A percentile compares a stretch with the other conserved stretches of the same genome.
Conservation (phyloP, 1,140 invertebrate genomes). For the Heliconius melpomene region DNA sequence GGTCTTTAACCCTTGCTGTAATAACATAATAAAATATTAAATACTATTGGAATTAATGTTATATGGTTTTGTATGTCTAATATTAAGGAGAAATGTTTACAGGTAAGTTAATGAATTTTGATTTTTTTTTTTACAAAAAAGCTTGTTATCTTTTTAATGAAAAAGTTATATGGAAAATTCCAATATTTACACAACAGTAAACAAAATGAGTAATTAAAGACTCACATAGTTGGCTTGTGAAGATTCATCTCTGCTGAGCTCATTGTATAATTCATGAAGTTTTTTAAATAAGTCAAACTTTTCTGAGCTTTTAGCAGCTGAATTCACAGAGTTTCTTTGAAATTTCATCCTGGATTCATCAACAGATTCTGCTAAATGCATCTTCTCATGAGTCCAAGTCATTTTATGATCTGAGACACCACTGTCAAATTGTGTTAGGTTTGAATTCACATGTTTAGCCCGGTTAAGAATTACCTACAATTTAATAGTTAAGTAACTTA, state of each 20-base stretch:
- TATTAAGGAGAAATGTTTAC: too few species aligned
- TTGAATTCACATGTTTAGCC: slow-evolving; percentile 76
- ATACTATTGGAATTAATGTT: neutral
- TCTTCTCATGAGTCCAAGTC: slow-evolving; percentile 79
- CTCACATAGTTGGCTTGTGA: slow-evolving; percentile 78
- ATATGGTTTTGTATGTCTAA: too few species aligned
- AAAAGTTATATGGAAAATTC: neutral
- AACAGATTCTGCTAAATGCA: slow-evolving; percentile 73
- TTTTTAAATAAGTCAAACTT: slow-evolving; percentile 84
- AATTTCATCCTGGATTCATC: slow-evolving; percentile 76
- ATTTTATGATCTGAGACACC: slow-evolving; percentile 78
- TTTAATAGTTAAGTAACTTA: slow-evolving; percentile 31
- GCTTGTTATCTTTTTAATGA: too few species aligned
- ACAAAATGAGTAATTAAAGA: slow-evolving; percentile 34
- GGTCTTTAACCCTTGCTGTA: slow-evolving; percentile 85
- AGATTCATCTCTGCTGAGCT: slow-evolving; percentile 76
- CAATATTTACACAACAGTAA: neutral
- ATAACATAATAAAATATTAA: slow-evolving; percentile 29
- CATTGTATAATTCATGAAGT: slow-evolving; percentile 82
- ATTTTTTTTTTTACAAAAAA: too few species aligned
- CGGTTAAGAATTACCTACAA: slow-evolving; percentile 76
- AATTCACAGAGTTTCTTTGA: slow-evolving; percentile 70
- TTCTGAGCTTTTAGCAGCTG: slow-evolving; percentile 64
- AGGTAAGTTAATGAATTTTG: too few species aligned
- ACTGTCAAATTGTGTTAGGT: slow-evolving; percentile 72